phyloP scores from a whole-genome alignment of 2,113 vertebrate species.

The Takifugu flavidus region DNA sequence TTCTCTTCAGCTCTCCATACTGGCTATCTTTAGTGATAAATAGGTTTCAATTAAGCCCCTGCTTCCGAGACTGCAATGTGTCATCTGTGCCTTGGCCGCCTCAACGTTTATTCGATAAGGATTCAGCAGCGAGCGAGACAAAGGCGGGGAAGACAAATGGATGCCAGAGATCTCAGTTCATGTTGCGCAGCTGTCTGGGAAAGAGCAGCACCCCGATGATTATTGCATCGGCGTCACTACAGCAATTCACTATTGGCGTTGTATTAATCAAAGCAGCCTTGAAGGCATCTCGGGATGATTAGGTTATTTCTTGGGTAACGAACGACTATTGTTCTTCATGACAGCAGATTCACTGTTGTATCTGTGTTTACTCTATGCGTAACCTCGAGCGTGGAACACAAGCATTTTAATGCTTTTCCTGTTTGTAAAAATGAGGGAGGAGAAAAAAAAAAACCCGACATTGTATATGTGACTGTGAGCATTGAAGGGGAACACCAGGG shows the following conservation, averaged over 20 bases:
- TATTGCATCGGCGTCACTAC: conserved; percentile 39
- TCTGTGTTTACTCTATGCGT: conserved; percentile 44
- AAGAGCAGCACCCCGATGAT: conserved; percentile 39
- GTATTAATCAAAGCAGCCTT: conserved; percentile 60
- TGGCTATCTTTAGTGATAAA: conserved; percentile 60
- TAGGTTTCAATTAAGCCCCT: conserved; percentile 62
- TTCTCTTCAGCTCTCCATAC: conserved; percentile 9
- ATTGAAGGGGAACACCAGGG: no score
- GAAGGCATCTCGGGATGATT: conserved; percentile 56
- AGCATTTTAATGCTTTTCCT: conserved; percentile 21
- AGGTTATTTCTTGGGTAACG: conserved; percentile 63
- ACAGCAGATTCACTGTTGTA: conserved; percentile 37
- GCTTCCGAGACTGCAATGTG: conserved; percentile 64
- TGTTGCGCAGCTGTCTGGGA: conserved; percentile 52
- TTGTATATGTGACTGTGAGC: no score
- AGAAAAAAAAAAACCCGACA: no score
- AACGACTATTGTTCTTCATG: conserved; percentile 62
- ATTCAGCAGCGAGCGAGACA: conserved; percentile 50
- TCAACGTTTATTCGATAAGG: conserved; percentile 70
- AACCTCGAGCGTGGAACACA: conserved; percentile 37
- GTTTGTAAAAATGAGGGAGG: conserved; percentile 5
- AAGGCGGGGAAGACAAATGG: conserved; percentile 55
- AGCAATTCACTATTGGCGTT: conserved; percentile 26
- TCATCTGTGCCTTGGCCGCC: conserved; percentile 58
- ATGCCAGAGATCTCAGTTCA: conserved; percentile 56